Evolutionary conservation across 2,113 vertebrate genomes (phyloP), one percentile per base, ranked within the genome.

Genomic region (Thryonomys swinderianus): DNA sequence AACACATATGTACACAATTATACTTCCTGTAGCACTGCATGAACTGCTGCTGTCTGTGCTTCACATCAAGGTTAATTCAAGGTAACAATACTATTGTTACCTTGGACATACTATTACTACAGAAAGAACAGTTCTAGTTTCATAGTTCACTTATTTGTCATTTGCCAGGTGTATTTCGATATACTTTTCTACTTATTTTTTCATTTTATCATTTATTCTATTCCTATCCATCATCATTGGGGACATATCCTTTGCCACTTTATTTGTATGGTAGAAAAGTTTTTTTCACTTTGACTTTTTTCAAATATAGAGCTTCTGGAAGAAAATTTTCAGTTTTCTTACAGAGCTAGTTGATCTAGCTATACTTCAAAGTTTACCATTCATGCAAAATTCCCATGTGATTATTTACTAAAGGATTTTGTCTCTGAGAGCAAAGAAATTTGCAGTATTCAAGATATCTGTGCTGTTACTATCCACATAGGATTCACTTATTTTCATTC

Each of bases 291-390:
- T 83, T 66, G 32, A n/a, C 62, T 90, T 83, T 23, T 66, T 51
- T 88, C 21, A 79, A 88, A 51, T 94, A 80, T 53, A 34, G 85
- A 81, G 21, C 40, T 85, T 88, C 80, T 73, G 34, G 9, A 45
- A 73, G 11, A 85, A 84, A 17, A 89, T 37, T 80, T 80, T 73
- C 20, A 74, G 40, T 30, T 90, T 71, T 57, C 1, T 80, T 94
- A 64, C 80, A 71, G 9, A 88, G 27, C 48, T 81, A 88, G 27
- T 48, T 74, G 21, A n/a, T 53, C 5, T 23, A 53, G 12, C 13
- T 85, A 45, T 76, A 55, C n/a, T 92, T 82, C 53, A 90, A 95
- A 96, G 83, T 86, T 45, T 27, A 85, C 13, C 42, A 74, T 16
- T 93, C 82, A 71, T 18, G 16, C 32, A 93, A 82, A 86, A 8